These are phyloP conservation scores for Philonicus albiceps DNA, from an alignment of 2,888 invertebrate genomes.

Conservation along the genomic window DNA sequence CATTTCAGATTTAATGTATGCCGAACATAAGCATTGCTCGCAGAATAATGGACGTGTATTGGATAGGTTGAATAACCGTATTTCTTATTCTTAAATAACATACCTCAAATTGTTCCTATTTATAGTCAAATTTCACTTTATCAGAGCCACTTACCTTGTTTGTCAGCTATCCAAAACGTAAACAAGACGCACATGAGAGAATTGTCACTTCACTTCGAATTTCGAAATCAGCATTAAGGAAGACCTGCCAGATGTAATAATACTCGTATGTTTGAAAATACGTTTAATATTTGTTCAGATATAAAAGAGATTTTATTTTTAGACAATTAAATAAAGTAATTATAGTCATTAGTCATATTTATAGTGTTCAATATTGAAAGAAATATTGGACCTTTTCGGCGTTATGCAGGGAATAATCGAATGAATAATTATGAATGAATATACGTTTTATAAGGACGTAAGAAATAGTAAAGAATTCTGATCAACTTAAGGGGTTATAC, in stretches of 20 bases:
- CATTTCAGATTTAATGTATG: not conserved
- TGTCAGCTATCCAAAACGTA: not conserved
- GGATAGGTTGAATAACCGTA: no score
- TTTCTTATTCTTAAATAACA: not conserved
- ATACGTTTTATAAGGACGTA: no score
- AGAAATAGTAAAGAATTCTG: no score
- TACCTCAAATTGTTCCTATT: not conserved
- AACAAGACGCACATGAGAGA: not conserved
- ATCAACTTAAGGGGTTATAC: no score
- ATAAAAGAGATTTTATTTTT: not conserved
- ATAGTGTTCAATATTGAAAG: no score
- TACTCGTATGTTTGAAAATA: not conserved
- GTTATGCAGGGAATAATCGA: no score
- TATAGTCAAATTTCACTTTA: not conserved
- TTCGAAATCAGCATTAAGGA: not conserved
- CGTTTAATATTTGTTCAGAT: not conserved
- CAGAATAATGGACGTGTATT: not conserved
- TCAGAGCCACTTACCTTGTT: not conserved
- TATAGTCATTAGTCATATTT: no score
- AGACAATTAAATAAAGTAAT: no score
- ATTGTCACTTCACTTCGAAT: not conserved
- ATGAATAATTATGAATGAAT: no score
- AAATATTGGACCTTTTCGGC: no score
- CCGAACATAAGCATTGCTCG: not conserved
- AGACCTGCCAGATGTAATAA: not conserved